phyloP scores from a whole-genome alignment of 2,888 invertebrate species.

The Xestia sexstrigata region DNA sequence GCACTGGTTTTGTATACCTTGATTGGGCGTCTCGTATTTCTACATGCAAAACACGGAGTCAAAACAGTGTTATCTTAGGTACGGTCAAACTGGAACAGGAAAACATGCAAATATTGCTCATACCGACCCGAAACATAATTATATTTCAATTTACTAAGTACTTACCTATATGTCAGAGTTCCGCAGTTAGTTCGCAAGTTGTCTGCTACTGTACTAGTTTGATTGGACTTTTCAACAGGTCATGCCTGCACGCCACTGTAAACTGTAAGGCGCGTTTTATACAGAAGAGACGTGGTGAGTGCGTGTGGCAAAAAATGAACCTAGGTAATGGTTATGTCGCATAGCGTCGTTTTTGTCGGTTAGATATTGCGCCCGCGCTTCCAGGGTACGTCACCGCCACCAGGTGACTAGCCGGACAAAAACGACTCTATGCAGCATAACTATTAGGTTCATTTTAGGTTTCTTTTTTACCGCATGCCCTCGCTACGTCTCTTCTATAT shows the following conservation, averaged over 20 bases:
- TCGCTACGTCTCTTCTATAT: no score
- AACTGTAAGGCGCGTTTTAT: background rate
- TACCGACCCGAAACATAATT: background rate
- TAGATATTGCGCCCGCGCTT: no score
- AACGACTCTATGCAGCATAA: no score
- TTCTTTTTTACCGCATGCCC: no score
- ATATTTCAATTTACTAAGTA: background rate
- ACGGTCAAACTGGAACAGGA: background rate
- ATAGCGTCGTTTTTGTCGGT: no score
- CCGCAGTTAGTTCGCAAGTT: background rate
- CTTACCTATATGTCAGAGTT: background rate
- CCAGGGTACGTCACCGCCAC: no score
- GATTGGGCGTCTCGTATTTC: background rate
- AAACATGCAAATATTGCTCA: background rate
- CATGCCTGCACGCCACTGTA: constrained; percentile 2
- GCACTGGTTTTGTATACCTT: background rate
- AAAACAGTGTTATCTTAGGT: background rate
- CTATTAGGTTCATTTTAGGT: no score
- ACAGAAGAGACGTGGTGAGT: no score
- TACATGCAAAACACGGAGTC: background rate
- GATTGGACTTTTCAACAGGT: background rate
- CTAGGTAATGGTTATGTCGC: no score
- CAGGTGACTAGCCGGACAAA: no score
- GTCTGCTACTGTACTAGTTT: background rate
- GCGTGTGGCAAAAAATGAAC: no score